phyloP scores from a whole-genome alignment of 2,113 vertebrate species.

The Mus spicilegus region DNA sequence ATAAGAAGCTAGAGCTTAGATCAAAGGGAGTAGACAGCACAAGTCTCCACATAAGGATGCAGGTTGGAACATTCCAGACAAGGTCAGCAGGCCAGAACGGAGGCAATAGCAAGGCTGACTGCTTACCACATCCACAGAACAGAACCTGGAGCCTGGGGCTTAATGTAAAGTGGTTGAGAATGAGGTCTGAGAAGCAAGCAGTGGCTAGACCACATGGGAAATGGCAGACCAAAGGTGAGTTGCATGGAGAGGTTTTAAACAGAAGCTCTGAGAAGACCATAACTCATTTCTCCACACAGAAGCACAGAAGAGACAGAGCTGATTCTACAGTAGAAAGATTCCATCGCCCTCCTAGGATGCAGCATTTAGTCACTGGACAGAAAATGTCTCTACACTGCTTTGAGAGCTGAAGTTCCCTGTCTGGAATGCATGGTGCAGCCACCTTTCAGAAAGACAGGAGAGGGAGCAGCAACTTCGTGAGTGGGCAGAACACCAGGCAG shows the following conservation, averaged over 20 bases:
- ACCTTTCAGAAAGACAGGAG: slow-evolving; percentile 14
- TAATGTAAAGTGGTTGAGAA: not conserved
- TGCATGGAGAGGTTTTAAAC: not conserved
- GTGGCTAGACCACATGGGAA: not conserved
- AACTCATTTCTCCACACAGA: not conserved
- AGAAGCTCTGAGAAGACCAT: not conserved
- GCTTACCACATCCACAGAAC: not conserved
- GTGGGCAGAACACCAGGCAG: not conserved
- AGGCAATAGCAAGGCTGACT: not conserved
- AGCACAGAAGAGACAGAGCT: not conserved
- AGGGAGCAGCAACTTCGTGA: not conserved
- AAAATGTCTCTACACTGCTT: not conserved
- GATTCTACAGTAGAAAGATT: not conserved
- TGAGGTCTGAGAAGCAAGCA: not conserved
- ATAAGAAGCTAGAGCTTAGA: not conserved
- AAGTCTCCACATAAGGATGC: not conserved
- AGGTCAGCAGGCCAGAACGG: not conserved
- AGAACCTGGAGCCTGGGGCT: not conserved
- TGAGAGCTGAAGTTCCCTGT: not conserved
- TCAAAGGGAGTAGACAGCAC: not conserved
- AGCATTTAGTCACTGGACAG: not conserved
- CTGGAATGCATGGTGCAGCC: not conserved
- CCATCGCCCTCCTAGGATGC: not conserved
- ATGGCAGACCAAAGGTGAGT: not conserved
- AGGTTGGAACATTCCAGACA: not conserved